Evolutionary conservation across 2,888 invertebrate genomes (phyloP).

Genomic region (Actias luna): DNA sequence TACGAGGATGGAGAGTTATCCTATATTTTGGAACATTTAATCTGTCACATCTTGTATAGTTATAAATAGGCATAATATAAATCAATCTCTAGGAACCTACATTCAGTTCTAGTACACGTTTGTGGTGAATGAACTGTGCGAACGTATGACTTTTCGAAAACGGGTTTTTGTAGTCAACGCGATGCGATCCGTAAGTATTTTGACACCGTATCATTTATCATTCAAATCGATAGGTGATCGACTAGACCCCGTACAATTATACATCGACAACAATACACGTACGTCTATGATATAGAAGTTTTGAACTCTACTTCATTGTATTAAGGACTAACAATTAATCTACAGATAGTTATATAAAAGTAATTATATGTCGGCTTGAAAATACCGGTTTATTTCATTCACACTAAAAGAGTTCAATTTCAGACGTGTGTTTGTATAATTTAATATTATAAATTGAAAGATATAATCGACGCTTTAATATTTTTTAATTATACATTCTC

Average conservation of each 20-base stretch:
- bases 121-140: constrained; percentile 58
- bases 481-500: background rate
- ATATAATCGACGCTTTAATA: background rate
- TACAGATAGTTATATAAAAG: constrained; percentile 21
- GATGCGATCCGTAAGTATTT: constrained; percentile 38
- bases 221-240: constrained; percentile 63
- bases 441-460: constrained; percentile 14
- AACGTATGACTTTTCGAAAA: constrained; percentile 48
- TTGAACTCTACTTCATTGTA: constrained; percentile 15
- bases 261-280: constrained; percentile 31
- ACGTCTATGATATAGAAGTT: background rate
- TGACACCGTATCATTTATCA: constrained; percentile 66
- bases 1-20: background rate
- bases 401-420: constrained; percentile 27
- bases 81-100: background rate
- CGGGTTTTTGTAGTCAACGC: constrained; percentile 48
- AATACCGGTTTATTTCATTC: constrained; percentile 63
- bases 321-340: constrained; percentile 25
- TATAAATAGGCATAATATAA: background rate
- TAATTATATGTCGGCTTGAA: constrained; percentile 6
- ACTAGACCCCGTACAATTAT: constrained; percentile 56
- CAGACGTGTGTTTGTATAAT: constrained; percentile 18
- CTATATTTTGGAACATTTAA: background rate
- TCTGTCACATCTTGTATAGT: background rate
- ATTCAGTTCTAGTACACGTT: constrained; percentile 10